Base-by-base conservation (phyloP, 1,140 invertebrate genomes). In the Caenorhabditis inopinata region DNA sequence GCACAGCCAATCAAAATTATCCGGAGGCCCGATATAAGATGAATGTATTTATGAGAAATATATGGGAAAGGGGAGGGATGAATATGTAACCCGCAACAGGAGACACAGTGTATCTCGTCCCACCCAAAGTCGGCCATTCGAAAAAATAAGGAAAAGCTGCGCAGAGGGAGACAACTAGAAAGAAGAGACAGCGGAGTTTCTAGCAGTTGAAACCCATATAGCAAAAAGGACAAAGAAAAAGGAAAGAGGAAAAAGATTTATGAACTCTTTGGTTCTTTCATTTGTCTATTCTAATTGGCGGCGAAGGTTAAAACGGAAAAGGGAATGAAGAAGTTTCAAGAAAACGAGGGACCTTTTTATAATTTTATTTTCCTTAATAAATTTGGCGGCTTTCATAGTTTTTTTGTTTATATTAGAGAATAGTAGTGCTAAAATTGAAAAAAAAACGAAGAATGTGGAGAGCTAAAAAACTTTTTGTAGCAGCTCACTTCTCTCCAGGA, bases 1-100 rank as follows among this genome's bases (percentile, higher is more conserved):
- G 38, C 58, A 68, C 58, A 68, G 58, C 58, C 58, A 68, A 68
- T 68, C 58, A 68, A 68, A 32, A 68, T 68, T 68, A 68, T 68
- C 58, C 58, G 58, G n/a, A 38, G 27, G 58, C n/a, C 12, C 21
- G n/a, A 68, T 3, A n/a, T n/a, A 38, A 21, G 21, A 18, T 11
- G 25, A 68, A 21, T 9, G 12, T 2, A 32, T 16, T 11, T 14
- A n/a, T 21, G 32, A 38, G 32, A 38, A 1, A 35, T 23, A 68
- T 2, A 68, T 16, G 38, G 11, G 21, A 2, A 38, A 12, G 32
- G 11, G 11, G n/a, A 32, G 12, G n/a, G 12, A 14, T n/a, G n/a
- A 11, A 68, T 68, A 68, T 68, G 32, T 68, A 68, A 68, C 58
- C 58, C 58, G 38, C 35, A 68, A 68, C 29, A 68, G 38, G 58